Evolutionary conservation across 2,888 invertebrate species (phyloP), one percentile per base, ranked within the genome.

Genomic region (Baccha elongata): DNA sequence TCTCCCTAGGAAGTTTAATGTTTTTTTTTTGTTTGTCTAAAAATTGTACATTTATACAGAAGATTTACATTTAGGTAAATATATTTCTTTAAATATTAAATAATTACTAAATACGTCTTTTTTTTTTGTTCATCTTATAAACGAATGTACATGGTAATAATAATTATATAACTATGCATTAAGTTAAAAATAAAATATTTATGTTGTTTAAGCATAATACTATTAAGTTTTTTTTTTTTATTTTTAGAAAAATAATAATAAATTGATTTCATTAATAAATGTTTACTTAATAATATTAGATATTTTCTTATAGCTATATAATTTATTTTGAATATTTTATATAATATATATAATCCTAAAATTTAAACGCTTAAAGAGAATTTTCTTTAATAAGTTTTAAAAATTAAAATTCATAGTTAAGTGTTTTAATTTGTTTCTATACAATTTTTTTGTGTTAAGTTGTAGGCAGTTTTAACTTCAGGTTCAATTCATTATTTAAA

Each of bases 1-100:
- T 87, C 71, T 84, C 84, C 85, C 85, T 87, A 88, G 76, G 86
- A 87, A 87, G 87, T 88, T 86, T 84, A 73, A 8, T 81, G 29
- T 80, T 58, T 60, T 13, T 53, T 32, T 46, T 58, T 52, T 76
- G 15, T 52, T 55, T 73, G 1, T 48, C 23, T 84, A 75, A 67
- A 58, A 85, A 85, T 80, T 85, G 84, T 85, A 84, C 86, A 86
- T 86, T 85, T 85, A 81, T 85, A 85, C 84, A 85, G 74, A 74
- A 85, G 60, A 85, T 85, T 81, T 84, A 85, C 83, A 84, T 73
- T 80, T 65, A 72, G 73, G 75, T 81, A 76, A 72, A 76, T 83
- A 83, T 72, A 72, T 68, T 64, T 84, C 73, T 69, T 65, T 83
- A 68, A 76, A 76, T 83, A 76, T 60, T 75, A 67, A 40, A 67